Percentiles rank a stretch among this genome's conserved stretches.
These are phyloP conservation scores for Gila robusta DNA, from an alignment of 2,797 vertebrate genomes.

Conservation along the genomic window DNA sequence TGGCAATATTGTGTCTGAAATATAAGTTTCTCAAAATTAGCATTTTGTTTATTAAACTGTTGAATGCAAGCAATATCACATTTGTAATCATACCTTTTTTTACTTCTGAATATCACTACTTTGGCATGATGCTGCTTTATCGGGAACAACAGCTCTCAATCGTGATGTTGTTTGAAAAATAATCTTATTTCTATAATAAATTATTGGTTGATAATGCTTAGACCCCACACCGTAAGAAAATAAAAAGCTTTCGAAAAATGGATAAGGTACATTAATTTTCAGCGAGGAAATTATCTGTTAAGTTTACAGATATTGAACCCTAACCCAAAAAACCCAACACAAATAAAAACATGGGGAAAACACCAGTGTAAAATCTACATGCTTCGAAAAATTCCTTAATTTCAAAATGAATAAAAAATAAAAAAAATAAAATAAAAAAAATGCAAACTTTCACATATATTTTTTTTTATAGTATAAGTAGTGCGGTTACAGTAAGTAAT, in stretches of 20 bases:
- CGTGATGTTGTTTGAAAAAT: neutral
- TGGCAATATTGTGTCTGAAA: neutral
- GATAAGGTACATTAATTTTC: neutral
- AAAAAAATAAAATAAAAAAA: neutral
- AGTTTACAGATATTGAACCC: too few species aligned
- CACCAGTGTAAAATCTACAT: too few species aligned
- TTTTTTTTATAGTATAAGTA: neutral
- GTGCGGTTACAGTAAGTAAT: neutral
- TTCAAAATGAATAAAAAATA: too few species aligned
- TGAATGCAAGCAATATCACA: neutral
- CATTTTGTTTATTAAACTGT: neutral
- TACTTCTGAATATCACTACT: neutral
- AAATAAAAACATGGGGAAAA: too few species aligned
- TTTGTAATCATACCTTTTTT: neutral
- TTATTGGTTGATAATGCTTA: neutral
- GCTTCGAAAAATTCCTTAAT: too few species aligned
- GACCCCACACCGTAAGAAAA: neutral
- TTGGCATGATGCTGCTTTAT: neutral
- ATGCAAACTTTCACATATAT: neutral
- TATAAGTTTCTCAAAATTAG: neutral
- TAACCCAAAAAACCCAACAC: too few species aligned
- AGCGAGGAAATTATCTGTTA: too few species aligned
- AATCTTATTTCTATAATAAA: too few species aligned
- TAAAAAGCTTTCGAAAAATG: neutral
- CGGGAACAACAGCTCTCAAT: neutral